phyloP scores from a whole-genome alignment of 2,113 vertebrate genomes.

The Ptyas mucosa region DNA sequence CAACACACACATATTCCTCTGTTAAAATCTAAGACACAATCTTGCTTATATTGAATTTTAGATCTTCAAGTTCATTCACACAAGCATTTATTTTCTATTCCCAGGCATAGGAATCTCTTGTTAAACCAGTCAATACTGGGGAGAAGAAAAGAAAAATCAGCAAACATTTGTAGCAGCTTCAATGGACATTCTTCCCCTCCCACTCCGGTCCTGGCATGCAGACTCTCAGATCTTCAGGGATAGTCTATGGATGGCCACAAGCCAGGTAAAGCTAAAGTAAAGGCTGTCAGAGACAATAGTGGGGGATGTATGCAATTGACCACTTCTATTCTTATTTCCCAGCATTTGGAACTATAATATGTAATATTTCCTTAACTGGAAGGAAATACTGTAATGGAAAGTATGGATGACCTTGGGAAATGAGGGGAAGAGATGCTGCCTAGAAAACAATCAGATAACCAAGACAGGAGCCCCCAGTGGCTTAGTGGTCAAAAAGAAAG shows the following conservation, averaged over 20 bases:
- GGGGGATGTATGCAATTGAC: neutral
- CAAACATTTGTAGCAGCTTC: neutral
- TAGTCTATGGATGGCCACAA: neutral
- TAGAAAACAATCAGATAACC: neutral
- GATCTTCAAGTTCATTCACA: neutral
- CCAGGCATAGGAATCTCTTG: neutral
- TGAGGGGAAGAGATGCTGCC: too few relatives aligned
- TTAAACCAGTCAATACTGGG: neutral
- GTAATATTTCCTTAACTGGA: neutral
- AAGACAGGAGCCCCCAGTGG: neutral
- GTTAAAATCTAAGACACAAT: neutral
- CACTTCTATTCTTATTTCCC: neutral
- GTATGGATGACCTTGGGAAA: too few relatives aligned
- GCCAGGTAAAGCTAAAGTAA: neutral
- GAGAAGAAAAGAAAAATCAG: neutral
- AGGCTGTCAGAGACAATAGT: neutral
- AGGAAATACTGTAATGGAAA: neutral
- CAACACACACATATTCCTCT: neutral
- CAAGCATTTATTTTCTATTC: neutral
- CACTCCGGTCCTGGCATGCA: neutral
- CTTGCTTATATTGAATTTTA: neutral
- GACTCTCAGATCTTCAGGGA: neutral
- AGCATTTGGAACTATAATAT: neutral
- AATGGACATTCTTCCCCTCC: neutral
- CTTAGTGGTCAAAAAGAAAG: neutral